These are phyloP conservation scores for Acanthaster planci DNA, from an alignment of 35 echinoderm and acorn worm species.

Conservation along the genomic window DNA sequence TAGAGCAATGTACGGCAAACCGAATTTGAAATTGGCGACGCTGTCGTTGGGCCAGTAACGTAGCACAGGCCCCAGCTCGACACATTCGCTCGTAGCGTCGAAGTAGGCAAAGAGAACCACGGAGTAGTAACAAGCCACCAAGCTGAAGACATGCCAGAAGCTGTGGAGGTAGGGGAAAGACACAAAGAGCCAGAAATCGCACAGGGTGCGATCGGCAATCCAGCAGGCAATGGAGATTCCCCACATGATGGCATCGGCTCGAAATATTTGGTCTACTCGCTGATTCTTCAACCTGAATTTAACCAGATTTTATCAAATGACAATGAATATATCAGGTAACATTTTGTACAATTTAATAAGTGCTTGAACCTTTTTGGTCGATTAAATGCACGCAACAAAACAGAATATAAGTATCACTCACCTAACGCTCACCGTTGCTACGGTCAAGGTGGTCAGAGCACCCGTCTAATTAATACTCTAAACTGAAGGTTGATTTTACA, in stretches of 20 bases:
- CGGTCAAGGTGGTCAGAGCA: too few species aligned
- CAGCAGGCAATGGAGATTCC: slow-evolving; percentile 75
- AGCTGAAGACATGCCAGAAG: slow-evolving; percentile 91
- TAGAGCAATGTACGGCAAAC: slow-evolving; percentile 82
- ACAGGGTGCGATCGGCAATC: slow-evolving; percentile 70
- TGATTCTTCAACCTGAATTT: slow-evolving; percentile 61
- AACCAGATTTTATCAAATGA: too few species aligned
- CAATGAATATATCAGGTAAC: too few species aligned
- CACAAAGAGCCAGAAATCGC: slow-evolving; percentile 75
- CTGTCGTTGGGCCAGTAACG: slow-evolving; percentile 97
- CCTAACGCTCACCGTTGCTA: too few species aligned
- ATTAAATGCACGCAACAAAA: too few species aligned
- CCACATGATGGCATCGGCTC: slow-evolving; percentile 49
- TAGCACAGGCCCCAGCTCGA: slow-evolving; percentile 90
- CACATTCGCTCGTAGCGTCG: slow-evolving; percentile 85
- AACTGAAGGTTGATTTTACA: too few species aligned
- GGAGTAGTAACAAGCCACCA: slow-evolving; percentile 75
- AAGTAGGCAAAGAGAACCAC: slow-evolving; percentile 90
- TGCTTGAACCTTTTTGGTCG: too few species aligned
- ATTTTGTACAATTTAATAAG: too few species aligned
- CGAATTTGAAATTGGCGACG: slow-evolving; percentile 51
- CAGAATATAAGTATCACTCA: too few species aligned
- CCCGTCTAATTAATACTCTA: too few species aligned
- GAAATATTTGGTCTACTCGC: slow-evolving; percentile 62
- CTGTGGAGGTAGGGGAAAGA: slow-evolving; percentile 94